phyloP scores from a whole-genome alignment of 2,113 vertebrate species.

The Calypte anna region DNA sequence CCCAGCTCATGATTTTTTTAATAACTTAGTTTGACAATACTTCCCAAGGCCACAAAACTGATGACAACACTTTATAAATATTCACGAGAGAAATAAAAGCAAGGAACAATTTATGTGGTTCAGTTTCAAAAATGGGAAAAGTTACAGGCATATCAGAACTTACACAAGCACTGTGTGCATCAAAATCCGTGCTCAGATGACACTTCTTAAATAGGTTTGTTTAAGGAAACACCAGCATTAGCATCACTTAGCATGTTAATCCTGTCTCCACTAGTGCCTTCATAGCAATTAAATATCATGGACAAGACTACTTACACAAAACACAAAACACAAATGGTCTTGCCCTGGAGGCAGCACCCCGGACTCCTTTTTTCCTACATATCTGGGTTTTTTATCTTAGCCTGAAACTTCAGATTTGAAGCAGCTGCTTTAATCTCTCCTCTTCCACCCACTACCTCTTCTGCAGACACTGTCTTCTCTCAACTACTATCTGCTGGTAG shows the following conservation, averaged over 20 bases:
- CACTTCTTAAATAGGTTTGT: not conserved
- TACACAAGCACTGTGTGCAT: not conserved
- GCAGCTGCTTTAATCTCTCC: not conserved
- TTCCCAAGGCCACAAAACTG: not conserved
- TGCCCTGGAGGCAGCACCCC: not conserved
- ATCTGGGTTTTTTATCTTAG: not conserved
- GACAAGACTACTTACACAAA: not conserved
- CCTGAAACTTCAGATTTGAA: not conserved
- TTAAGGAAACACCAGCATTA: not conserved
- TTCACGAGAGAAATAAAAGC: slow-evolving; percentile 13
- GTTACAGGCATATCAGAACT: not conserved
- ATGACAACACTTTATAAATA: slow-evolving; percentile 8
- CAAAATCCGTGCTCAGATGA: not conserved
- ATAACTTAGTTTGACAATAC: not conserved
- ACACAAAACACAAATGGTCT: not conserved
- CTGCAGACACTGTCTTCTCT: not conserved
- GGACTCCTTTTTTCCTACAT: not conserved
- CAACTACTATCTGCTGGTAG: not conserved
- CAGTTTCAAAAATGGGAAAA: not conserved
- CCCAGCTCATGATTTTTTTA: not conserved
- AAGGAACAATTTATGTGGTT: not conserved
- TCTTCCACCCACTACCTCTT: not conserved
- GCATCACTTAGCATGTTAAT: not conserved
- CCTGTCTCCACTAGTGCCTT: not conserved
- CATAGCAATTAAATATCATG: not conserved